phyloP scores from a whole-genome alignment of 2,888 invertebrate genomes.

The Amphipyra berbera region DNA sequence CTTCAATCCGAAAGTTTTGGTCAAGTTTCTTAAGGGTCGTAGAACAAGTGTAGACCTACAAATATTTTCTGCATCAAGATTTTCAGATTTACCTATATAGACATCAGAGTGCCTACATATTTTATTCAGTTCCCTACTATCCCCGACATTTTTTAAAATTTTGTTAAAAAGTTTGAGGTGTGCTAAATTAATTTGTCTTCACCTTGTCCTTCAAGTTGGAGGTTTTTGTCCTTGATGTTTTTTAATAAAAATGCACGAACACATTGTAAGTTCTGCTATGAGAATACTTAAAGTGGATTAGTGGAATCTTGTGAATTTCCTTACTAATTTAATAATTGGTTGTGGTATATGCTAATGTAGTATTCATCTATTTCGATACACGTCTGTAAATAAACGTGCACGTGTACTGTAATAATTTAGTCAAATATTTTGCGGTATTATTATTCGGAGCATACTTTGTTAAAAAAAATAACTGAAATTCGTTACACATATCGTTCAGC shows the following conservation, averaged over 20 bases:
- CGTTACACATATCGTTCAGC: slow-evolving; percentile 1
- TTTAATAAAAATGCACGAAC: slow-evolving; percentile 5
- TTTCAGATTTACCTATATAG: too few relatives aligned
- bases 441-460: slow-evolving; percentile 13
- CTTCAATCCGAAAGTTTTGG: not conserved
- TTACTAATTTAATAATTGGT: slow-evolving; percentile 35
- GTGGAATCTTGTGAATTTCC: slow-evolving; percentile 37
- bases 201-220: slow-evolving; percentile 16
- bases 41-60: too few relatives aligned
- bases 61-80: too few relatives aligned
- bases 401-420: slow-evolving; percentile 5
- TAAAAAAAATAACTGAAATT: slow-evolving; percentile 16
- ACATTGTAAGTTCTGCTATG: slow-evolving; percentile 27
- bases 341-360: slow-evolving; percentile 10
- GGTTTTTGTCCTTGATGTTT: slow-evolving; percentile 24
- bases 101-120: too few relatives aligned
- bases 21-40: not conserved
- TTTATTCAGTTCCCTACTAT: too few relatives aligned
- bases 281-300: slow-evolving; percentile 24
- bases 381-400: slow-evolving; percentile 11
- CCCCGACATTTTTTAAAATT: slow-evolving; percentile 8
- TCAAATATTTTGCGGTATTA: slow-evolving; percentile 22
- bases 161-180: slow-evolving; percentile 1
- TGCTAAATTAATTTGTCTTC: slow-evolving; percentile 16
- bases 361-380: slow-evolving; percentile 36